A percentile compares a stretch with the other conserved stretches of the same genome.
Conservation (phyloP, 2,888 invertebrate genomes). For the Odontomyia ornata region DNA sequence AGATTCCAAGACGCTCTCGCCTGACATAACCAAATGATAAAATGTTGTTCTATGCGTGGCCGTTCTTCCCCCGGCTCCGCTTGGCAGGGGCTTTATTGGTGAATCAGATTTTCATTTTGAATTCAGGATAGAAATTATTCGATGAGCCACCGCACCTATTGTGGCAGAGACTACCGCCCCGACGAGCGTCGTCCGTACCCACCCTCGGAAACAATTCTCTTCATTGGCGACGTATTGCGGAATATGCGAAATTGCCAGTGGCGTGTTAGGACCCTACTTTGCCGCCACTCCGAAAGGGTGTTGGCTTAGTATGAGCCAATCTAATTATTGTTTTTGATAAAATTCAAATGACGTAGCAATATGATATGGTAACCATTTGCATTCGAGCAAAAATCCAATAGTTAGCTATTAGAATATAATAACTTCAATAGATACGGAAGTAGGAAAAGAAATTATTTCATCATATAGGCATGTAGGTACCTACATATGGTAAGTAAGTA, state of each 20-base stretch:
- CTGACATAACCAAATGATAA: background rate
- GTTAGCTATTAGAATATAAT: too few species aligned
- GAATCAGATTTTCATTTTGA: conserved; percentile 29
- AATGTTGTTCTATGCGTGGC: too few species aligned
- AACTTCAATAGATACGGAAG: too few species aligned
- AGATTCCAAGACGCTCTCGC: background rate
- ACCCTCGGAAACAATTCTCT: background rate
- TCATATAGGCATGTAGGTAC: too few species aligned
- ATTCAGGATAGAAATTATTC: conserved; percentile 22
- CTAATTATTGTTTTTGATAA: background rate
- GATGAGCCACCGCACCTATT: conserved; percentile 29
- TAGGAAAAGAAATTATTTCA: too few species aligned
- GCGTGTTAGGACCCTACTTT: background rate
- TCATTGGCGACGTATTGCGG: background rate
- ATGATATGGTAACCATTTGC: too few species aligned
- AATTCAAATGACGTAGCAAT: too few species aligned
- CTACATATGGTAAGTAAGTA: too few species aligned
- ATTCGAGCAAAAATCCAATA: too few species aligned
- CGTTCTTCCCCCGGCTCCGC: background rate
- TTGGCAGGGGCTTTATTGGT: conserved; percentile 28
- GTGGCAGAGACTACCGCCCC: conserved; percentile 22
- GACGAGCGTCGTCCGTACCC: background rate
- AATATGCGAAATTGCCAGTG: conserved; percentile 5
- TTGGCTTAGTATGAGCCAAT: background rate
- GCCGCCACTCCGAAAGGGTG: background rate